phyloP scores from a whole-genome alignment of 1,140 invertebrate species.

The Zaprionus lachaisei region DNA sequence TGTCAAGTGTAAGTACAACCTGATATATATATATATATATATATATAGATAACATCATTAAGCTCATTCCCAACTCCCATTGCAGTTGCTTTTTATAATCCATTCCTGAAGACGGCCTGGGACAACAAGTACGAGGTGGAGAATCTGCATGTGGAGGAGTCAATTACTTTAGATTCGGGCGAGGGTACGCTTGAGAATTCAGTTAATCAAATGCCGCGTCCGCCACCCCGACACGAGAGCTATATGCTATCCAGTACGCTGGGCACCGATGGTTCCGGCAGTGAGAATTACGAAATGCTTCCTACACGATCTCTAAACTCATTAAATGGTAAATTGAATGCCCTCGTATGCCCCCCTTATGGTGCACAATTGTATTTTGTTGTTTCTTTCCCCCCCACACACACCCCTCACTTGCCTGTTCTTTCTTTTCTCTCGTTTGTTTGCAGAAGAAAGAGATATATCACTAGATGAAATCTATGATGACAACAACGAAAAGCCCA shows the following conservation, averaged over 20 bases:
- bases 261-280: conserved; percentile 86
- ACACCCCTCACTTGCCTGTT: neutral
- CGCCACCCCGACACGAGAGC: conserved; percentile 89
- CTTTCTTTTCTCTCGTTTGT: neutral
- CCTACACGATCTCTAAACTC: conserved; percentile 85
- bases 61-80: conserved; percentile 61
- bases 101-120: conserved; percentile 98
- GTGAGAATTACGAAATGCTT: conserved; percentile 93
- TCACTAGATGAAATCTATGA: conserved; percentile 88
- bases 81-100: conserved; percentile 96
- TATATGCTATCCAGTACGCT: conserved; percentile 85
- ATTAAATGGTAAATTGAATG: conserved; percentile 83
- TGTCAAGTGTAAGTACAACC: conserved; percentile 72
- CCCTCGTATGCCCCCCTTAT: neutral
- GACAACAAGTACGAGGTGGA: conserved; percentile 98
- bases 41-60: neutral
- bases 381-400: too few relatives aligned
- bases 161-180: conserved; percentile 87
- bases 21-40: neutral
- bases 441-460: conserved; percentile 84
- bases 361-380: conserved; percentile 3
- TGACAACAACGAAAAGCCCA: conserved; percentile 85
- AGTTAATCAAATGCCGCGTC: conserved; percentile 87
- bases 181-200: conserved; percentile 89
- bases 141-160: conserved; percentile 95